Evolutionary conservation across 2,888 invertebrate genomes (phyloP).

Genomic region (Dasysyrphus tricinctus): DNA sequence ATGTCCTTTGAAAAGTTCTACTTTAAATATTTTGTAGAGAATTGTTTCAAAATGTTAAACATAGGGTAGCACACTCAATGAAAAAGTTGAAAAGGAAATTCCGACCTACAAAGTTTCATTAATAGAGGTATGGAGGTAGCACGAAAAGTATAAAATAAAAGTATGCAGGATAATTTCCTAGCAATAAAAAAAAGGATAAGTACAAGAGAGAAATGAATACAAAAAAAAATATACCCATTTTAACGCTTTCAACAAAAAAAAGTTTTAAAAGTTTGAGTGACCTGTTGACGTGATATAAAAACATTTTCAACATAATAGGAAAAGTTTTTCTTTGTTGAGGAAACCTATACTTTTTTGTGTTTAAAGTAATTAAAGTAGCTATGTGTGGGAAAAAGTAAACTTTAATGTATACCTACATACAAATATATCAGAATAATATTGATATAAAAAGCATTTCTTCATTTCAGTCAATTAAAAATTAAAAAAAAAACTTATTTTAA

Average conservation of each 20-base stretch:
- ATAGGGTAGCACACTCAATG: not conserved
- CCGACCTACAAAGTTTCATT: not conserved
- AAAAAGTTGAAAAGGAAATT: conserved; percentile 2
- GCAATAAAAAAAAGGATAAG: not conserved
- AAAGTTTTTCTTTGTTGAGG: not conserved
- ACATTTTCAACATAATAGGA: not conserved
- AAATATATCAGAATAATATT: too few species aligned
- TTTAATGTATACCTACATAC: too few species aligned
- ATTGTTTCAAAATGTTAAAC: not conserved
- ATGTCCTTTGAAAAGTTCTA: not conserved
- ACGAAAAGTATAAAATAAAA: not conserved
- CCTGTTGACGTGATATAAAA: conserved; percentile 10
- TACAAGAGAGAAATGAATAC: not conserved
- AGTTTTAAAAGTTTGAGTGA: not conserved
- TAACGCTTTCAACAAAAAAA: not conserved
- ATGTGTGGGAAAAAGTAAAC: too few species aligned
- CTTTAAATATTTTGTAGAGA: not conserved
- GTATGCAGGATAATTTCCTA: not conserved
- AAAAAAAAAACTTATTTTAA: too few species aligned
- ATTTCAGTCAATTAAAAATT: too few species aligned
- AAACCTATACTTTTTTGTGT: not conserved
- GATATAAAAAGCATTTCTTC: too few species aligned
- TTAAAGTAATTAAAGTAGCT: not conserved
- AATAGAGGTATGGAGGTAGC: not conserved
- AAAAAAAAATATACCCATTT: not conserved